These are phyloP conservation scores for Drosophila equinoxialis DNA, from an alignment of 1,140 invertebrate genomes.

Conservation along the genomic window DNA sequence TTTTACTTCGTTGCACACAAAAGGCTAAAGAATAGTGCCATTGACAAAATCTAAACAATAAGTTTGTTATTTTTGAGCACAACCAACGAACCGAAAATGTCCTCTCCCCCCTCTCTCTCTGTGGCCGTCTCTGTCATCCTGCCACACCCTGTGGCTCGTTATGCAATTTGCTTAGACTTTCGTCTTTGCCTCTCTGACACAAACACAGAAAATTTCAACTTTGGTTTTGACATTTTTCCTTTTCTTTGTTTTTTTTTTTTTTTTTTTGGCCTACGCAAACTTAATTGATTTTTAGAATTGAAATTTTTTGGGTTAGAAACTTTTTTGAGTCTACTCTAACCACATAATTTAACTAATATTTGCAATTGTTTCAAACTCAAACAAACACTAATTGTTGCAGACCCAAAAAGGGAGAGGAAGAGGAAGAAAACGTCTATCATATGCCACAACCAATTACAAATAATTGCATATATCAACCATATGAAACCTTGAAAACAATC, in stretches of 20 bases:
- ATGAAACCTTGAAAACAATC: not conserved
- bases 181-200: constrained; percentile 23
- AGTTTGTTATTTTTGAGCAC: constrained; percentile 75
- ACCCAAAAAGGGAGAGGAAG: constrained; percentile 8
- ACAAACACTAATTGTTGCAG: constrained; percentile 60
- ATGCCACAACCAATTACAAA: constrained; percentile 40
- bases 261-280: constrained; percentile 18
- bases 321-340: constrained; percentile 4
- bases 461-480: constrained; percentile 30
- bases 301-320: constrained; percentile 14
- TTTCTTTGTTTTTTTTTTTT: not conserved
- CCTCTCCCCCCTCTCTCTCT: not conserved
- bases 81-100: constrained; percentile 59
- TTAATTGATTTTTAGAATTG: constrained; percentile 58
- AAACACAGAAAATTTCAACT: constrained; percentile 32
- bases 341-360: constrained; percentile 59
- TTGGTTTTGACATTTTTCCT: constrained; percentile 17
- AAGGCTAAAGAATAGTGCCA: constrained; percentile 58
- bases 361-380: constrained; percentile 49
- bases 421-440: constrained; percentile 14
- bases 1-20: constrained; percentile 74
- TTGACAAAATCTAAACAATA: constrained; percentile 81
- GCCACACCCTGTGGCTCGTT: constrained; percentile 33
- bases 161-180: constrained; percentile 50
- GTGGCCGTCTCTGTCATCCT: constrained; percentile 1